phyloP scores from a whole-genome alignment of 2,113 vertebrate species.

The Bos javanicus region DNA sequence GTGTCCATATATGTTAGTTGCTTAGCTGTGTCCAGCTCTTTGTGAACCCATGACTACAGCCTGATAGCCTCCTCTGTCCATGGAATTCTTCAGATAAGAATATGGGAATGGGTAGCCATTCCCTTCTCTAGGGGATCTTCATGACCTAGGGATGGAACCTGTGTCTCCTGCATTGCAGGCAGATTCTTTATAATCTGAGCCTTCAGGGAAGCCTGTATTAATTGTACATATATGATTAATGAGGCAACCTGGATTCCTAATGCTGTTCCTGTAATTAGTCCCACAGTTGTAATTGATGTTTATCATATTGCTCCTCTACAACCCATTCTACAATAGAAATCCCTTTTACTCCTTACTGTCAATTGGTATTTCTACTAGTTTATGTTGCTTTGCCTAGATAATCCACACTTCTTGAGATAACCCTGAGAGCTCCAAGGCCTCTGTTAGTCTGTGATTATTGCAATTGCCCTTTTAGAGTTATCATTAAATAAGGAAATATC shows the following conservation, averaged over 20 bases:
- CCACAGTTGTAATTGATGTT: not conserved
- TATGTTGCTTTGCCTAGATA: not conserved
- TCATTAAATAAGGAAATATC: not conserved
- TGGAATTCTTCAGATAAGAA: not conserved
- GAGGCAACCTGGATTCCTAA: not conserved
- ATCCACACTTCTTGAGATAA: not conserved
- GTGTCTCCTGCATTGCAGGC: not conserved
- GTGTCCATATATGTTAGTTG: not conserved
- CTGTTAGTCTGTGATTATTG: not conserved
- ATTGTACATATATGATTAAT: not conserved
- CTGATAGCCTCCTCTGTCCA: not conserved
- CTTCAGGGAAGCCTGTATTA: not conserved
- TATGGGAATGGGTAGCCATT: not conserved
- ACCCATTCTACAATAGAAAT: not conserved
- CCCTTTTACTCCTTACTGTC: not conserved
- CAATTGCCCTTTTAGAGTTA: not conserved
- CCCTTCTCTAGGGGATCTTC: not conserved
- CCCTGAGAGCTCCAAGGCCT: not conserved
- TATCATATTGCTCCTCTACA: not conserved
- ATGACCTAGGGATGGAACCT: not conserved
- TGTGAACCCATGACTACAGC: not conserved
- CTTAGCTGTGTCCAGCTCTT: not conserved
- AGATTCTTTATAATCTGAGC: not conserved
- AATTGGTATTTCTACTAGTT: not conserved
- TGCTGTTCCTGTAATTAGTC: not conserved